phyloP scores from a whole-genome alignment of 2,797 vertebrate genomes.

The Lateolabrax maculatus region DNA sequence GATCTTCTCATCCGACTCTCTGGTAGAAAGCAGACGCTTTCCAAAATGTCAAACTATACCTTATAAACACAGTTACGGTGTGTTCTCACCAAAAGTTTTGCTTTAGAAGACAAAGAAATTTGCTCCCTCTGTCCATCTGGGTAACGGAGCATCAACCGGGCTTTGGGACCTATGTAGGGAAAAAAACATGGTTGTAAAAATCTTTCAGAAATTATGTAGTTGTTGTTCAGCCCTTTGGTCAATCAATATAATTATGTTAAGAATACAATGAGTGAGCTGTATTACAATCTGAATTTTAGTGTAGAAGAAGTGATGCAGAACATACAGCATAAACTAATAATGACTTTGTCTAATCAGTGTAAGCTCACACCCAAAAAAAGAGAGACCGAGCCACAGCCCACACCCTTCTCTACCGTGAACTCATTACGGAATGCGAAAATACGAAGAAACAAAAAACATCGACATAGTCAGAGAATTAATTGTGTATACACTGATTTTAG shows the following conservation, averaged over 20 bases:
- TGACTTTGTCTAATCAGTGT: neutral
- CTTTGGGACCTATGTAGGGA: conserved; percentile 92
- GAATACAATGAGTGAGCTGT: neutral
- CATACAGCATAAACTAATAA: neutral
- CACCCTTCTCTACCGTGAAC: neutral
- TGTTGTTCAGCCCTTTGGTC: neutral
- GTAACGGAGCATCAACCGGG: conserved; percentile 97
- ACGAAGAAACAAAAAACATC: too few relatives aligned
- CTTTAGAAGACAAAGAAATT: conserved; percentile 95
- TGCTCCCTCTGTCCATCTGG: conserved; percentile 99
- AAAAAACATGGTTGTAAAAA: neutral
- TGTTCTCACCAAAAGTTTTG: conserved; percentile 93
- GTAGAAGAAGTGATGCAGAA: neutral
- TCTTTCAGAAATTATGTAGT: neutral
- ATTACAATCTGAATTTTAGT: neutral
- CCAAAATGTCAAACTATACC: neutral
- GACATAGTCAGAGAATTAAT: too few relatives aligned
- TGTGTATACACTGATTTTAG: too few relatives aligned
- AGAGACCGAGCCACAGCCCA: neutral
- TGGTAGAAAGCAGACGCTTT: neutral
- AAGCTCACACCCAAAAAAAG: neutral
- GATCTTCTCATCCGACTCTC: neutral
- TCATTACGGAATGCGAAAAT: neutral
- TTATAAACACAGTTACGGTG: neutral
- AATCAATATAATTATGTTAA: neutral